phyloP scores from a whole-genome alignment of 2,113 vertebrate species.

The Psilopogon haemacephalus region DNA sequence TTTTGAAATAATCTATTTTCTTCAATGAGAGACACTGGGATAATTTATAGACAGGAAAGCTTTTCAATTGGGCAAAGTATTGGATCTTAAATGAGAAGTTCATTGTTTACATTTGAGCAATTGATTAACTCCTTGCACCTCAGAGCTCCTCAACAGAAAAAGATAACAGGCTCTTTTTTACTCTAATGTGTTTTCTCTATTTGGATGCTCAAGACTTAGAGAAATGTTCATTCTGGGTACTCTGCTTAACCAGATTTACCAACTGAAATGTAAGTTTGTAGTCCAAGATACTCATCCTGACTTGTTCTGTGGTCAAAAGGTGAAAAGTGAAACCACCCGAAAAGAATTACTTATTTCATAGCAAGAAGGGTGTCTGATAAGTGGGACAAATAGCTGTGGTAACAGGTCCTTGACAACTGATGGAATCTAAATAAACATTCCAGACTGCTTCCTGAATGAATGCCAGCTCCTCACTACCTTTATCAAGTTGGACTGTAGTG shows the following conservation, averaged over 20 bases:
- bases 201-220: background rate
- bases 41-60: conserved; percentile 7
- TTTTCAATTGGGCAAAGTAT: background rate
- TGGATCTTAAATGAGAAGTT: background rate
- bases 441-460: background rate
- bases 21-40: background rate
- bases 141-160: background rate
- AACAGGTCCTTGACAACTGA: background rate
- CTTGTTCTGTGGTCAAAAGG: background rate
- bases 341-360: background rate
- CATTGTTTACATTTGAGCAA: background rate
- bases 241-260: background rate
- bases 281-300: background rate
- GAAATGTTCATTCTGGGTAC: background rate
- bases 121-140: background rate
- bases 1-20: conserved; percentile 31
- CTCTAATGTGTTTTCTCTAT: fast-evolving
- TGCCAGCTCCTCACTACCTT: fast-evolving
- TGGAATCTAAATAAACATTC: background rate
- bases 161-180: background rate
- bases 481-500: background rate
- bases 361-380: background rate
- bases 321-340: background rate
- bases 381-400: fast-evolving
- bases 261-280: background rate